Base-by-base conservation (phyloP, 2,888 invertebrate genomes). In the Alviniconcha strummeri region DNA sequence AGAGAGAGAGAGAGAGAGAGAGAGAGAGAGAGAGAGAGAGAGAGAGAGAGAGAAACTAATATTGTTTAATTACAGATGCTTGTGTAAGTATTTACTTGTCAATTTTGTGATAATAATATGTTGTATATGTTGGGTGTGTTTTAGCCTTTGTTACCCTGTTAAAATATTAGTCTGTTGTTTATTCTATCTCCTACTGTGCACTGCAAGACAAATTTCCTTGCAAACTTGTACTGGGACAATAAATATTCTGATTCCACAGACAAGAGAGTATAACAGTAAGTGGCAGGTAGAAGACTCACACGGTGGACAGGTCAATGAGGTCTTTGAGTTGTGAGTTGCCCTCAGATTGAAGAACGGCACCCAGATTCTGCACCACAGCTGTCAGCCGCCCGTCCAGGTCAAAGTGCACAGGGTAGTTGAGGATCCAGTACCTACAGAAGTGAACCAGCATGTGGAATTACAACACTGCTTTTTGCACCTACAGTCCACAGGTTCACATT, bases 391-490 rank as follows among this genome's bases (percentile, higher is more conserved):
- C 88, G 88, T 95, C 94, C 85, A 94, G 93, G 89, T 95, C 95
- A 92, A 95, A 95, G 89, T 95, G 95, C 88, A 95, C 93, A 4
- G 95, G 95, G 88, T 94, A 95, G 81, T 92, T 92, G 71, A 91
- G 91, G 81, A 95, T 95, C 95, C 95, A 95, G 89, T 94, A 95
- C 88, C 95, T 94, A 36, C 36, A 36, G 36, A 36, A 36, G 36
- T 36, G 36, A 36, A 36, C 36, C 36, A 36, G 36, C 36, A 36
- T 3, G 36, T 0, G 36, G 36, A 36, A 36, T 36, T 36, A 36
- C 36, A 36, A 36, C 36, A 3, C 36, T 36, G 36, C 36, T 36
- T 36, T 36, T 36, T 36, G 36, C 3, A 36, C 36, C 36, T 36
- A 36, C 36, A 36, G 36, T 15, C 7, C 54, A 80, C 9, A 79